phyloP scores from a whole-genome alignment of 2,888 invertebrate species.

The Zygaena filipendulae region DNA sequence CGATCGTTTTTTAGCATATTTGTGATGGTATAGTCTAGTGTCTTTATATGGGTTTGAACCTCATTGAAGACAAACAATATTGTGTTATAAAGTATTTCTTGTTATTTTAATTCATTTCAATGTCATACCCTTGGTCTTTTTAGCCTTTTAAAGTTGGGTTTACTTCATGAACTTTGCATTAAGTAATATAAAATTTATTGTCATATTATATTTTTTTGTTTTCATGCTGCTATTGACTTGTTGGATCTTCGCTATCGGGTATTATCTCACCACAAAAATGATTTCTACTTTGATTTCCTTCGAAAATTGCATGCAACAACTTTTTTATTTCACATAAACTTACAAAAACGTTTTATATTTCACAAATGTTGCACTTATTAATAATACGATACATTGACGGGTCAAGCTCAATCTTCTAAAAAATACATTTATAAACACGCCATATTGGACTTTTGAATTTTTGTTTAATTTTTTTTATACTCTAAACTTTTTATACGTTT shows the following conservation, averaged over 20 bases:
- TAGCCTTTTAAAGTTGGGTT: too few relatives aligned
- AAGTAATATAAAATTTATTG: conserved; percentile 49
- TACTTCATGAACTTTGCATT: too few relatives aligned
- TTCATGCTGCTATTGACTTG: conserved; percentile 61
- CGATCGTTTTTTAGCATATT: too few relatives aligned
- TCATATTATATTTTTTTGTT: conserved; percentile 52
- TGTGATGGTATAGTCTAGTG: too few relatives aligned
- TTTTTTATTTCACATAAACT: background rate
- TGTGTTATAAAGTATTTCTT: too few relatives aligned
- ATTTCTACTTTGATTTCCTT: conserved; percentile 24
- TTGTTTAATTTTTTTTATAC: too few relatives aligned
- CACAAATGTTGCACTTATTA: conserved; percentile 62
- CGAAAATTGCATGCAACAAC: too few relatives aligned
- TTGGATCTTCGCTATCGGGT: conserved; percentile 62
- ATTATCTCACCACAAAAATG: conserved; percentile 31
- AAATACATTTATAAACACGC: conserved; percentile 63
- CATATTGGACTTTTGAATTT: conserved; percentile 51
- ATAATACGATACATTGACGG: conserved; percentile 48
- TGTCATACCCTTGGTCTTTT: too few relatives aligned
- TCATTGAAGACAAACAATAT: too few relatives aligned
- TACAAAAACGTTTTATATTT: too few relatives aligned
- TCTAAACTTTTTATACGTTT: conserved; percentile 16
- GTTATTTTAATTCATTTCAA: too few relatives aligned
- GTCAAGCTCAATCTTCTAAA: conserved; percentile 60
- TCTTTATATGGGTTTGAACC: too few relatives aligned